Conservation (phyloP, 1,140 invertebrate genomes). For the Drosophila athabasca region DNA sequence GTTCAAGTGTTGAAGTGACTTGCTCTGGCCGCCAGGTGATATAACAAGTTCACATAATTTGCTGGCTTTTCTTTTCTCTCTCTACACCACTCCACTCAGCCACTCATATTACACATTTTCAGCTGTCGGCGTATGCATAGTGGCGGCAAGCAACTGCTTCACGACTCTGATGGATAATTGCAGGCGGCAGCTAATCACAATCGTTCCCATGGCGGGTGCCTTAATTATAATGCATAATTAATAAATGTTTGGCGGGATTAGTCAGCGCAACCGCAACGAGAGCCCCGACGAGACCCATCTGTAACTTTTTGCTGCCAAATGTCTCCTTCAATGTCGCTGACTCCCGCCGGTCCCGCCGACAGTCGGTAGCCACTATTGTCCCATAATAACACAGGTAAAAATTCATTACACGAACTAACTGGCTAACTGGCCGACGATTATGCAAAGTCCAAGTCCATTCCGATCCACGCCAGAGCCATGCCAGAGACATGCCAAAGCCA, state of each 20-base stretch:
- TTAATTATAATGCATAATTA: slow-evolving; percentile 71
- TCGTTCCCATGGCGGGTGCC: slow-evolving; percentile 57
- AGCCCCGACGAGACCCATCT: slow-evolving; percentile 13
- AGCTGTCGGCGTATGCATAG: slow-evolving; percentile 17
- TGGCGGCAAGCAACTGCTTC: slow-evolving; percentile 34
- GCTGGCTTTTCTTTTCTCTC: slow-evolving; percentile 66
- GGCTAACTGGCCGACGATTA: slow-evolving; percentile 32
- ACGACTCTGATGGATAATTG: slow-evolving; percentile 63
- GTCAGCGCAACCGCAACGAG: slow-evolving; percentile 28
- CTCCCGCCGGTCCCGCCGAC: not conserved
- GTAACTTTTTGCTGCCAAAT: not conserved
- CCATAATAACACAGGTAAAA: slow-evolving; percentile 58
- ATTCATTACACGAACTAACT: slow-evolving; percentile 59
- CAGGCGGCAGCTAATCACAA: slow-evolving; percentile 59
- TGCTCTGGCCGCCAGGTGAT: slow-evolving; percentile 52
- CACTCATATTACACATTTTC: slow-evolving; percentile 44
- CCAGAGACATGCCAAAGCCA: slow-evolving; percentile 33
- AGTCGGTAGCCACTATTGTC: slow-evolving; percentile 20
- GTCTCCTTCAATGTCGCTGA: slow-evolving; percentile 30
- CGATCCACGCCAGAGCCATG: slow-evolving; percentile 6
- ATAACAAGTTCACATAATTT: slow-evolving; percentile 82
- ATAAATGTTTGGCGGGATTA: slow-evolving; percentile 52
- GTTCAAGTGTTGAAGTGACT: slow-evolving; percentile 13
- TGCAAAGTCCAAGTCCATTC: slow-evolving; percentile 54
- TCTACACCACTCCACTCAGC: slow-evolving; percentile 1